Conservation (phyloP, 2,113 vertebrate species). For the Thamnaconus septentrionalis region DNA sequence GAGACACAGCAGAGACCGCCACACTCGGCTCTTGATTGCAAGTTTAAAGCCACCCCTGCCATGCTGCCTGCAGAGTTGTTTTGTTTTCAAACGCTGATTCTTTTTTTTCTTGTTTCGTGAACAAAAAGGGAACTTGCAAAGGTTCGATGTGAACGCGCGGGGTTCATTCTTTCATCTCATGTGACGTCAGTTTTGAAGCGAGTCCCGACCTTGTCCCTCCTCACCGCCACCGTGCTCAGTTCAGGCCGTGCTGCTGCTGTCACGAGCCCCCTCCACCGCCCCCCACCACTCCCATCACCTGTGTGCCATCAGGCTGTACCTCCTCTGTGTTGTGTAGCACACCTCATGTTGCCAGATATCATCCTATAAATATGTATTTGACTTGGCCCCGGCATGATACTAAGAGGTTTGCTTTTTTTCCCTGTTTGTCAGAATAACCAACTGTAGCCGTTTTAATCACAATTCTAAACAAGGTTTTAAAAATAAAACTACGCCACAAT, state of each 20-base stretch:
- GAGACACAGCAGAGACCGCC: constrained; percentile 34
- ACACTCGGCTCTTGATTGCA: constrained; percentile 23
- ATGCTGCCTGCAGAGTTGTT: constrained; percentile 25
- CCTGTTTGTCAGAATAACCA: constrained; percentile 27
- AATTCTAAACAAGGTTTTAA: neutral
- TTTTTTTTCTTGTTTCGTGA: no score
- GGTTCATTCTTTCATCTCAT: constrained; percentile 1
- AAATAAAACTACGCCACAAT: neutral
- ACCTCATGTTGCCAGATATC: constrained; percentile 52
- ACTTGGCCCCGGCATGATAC: constrained; percentile 51
- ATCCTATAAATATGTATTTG: constrained; percentile 38
- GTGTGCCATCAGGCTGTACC: constrained; percentile 58
- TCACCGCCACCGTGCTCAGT: no score
- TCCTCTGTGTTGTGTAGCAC: constrained; percentile 45
- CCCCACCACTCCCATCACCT: constrained; percentile 49
- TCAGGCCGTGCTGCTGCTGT: constrained; percentile 18
- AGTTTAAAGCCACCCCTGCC: constrained; percentile 18
- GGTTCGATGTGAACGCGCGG: neutral
- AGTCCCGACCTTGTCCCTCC: no score
- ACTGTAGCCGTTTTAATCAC: constrained; percentile 25
- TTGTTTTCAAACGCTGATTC: constrained; percentile 9
- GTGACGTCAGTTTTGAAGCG: neutral
- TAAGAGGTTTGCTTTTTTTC: constrained; percentile 22
- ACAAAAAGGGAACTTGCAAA: neutral
- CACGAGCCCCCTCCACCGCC: neutral